Conservation (phyloP, 2,797 vertebrate genomes). For the Yasuhikotakia modesta region DNA sequence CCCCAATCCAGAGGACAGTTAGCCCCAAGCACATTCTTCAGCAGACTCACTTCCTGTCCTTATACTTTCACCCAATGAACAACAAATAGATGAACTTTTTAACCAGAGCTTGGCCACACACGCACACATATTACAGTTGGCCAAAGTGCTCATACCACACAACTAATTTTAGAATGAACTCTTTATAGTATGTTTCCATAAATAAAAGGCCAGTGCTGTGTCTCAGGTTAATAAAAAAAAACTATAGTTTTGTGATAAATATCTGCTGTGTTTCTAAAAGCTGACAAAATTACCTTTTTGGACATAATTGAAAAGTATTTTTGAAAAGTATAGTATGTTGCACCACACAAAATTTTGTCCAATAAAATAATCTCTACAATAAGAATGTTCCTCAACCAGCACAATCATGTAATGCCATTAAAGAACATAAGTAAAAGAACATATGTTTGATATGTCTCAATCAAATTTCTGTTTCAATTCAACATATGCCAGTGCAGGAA, state of each 20-base stretch:
- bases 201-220: not conserved
- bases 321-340: too few species aligned
- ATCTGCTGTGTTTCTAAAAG: too few species aligned
- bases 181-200: constrained; percentile 14
- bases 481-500: too few species aligned
- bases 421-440: too few species aligned
- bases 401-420: not conserved
- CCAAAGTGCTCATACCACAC: constrained; percentile 37
- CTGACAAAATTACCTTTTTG: too few species aligned
- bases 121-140: constrained; percentile 1
- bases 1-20: constrained; percentile 56
- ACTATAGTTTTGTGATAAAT: not conserved
- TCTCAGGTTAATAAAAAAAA: not conserved
- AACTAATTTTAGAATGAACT: constrained; percentile 18
- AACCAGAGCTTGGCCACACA: constrained; percentile 9
- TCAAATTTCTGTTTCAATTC: too few species aligned
- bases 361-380: too few species aligned
- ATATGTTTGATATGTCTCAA: too few species aligned
- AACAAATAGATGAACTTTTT: constrained; percentile 55
- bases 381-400: not conserved
- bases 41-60: constrained; percentile 51
- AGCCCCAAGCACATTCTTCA: constrained; percentile 54
- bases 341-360: too few species aligned
- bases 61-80: constrained; percentile 50
- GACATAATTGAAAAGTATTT: too few species aligned